Base-by-base conservation (phyloP, 2,888 invertebrate genomes). In the Argyra leucocephala region DNA sequence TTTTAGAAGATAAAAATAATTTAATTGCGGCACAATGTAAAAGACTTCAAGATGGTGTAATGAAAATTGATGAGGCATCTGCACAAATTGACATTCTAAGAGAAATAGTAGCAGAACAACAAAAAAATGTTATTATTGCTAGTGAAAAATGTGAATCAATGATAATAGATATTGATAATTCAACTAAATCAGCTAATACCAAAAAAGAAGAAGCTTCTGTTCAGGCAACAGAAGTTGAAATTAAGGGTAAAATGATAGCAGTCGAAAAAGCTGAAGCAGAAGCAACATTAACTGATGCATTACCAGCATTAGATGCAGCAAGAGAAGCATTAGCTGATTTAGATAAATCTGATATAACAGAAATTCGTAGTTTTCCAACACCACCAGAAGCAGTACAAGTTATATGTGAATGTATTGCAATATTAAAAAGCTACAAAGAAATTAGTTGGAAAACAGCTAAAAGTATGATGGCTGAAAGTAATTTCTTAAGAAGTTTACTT, bases 401-500 rank as follows among this genome's bases (percentile, higher is more conserved):
- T 1, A 90, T 96, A 0, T 92, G 92, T 75, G 95, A 96, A 76
- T 93, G 93, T 75, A 88, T 96, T 22, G 91, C 89, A 0, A 92
- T 95, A 64, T 83, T 96, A 66, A 85, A 89, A 69, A 91, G 91
- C 1, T 82, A 88, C 61, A 90, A 89, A 71, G 95, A 95, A 70
- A 86, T 93, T 3, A 90, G 87, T 60, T 96, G 95, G 95, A 94
- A 94, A 76, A 85, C 89, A 1, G 93, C 94, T 0, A 94, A 90
- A 78, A 91, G 85, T 2, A 91, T 96, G 89, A 93, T 96, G 94
- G 87, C 91, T 0, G 95, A 96, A 75, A 88, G 91, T 0, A 89
- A 85, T 77, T 96, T 95, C 79, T 78, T 96, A 57, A 83, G 84
- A 64, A 84, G 84, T 64, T 82, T 96, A 48, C 89, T 89, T 79